Evolutionary conservation across 2,797 vertebrate species (phyloP).

Genomic region (Streptopelia turtur): DNA sequence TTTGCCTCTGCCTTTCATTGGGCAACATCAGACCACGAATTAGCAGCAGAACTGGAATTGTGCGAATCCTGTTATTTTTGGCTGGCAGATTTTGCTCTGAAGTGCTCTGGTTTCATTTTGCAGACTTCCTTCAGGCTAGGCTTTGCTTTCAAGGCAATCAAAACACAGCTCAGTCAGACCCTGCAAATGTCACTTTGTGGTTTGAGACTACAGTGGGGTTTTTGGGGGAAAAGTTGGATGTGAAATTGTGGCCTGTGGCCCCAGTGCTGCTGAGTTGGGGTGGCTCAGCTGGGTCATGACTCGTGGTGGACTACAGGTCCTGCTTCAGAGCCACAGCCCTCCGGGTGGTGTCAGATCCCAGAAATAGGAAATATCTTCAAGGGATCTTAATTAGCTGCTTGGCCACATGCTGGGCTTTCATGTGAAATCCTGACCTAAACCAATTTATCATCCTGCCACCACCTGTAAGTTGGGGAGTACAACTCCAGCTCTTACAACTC

Average conservation of each 20-base stretch:
- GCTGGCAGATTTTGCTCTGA: not conserved
- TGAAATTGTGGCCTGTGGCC: not conserved
- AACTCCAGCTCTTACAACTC: not conserved
- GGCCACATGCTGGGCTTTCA: conserved; percentile 1
- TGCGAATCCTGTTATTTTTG: conserved; percentile 54
- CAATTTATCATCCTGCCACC: not conserved
- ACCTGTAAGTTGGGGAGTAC: not conserved
- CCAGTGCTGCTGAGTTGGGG: fast-evolving
- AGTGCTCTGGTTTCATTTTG: conserved; percentile 31
- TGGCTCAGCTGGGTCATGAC: not conserved
- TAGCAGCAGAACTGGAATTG: conserved; percentile 44
- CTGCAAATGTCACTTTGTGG: not conserved
- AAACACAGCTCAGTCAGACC: not conserved
- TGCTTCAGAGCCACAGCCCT: not conserved
- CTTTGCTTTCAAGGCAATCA: conserved; percentile 61
- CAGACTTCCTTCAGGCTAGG: conserved; percentile 37
- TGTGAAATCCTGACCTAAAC: not conserved
- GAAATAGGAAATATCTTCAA: conserved; percentile 44
- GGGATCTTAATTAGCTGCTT: conserved; percentile 12
- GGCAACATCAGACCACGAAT: not conserved
- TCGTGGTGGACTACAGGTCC: fast-evolving
- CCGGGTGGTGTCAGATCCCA: not conserved
- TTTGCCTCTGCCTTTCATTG: conserved; percentile 35
- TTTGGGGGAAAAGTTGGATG: not conserved
- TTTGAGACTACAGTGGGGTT: not conserved